Evolutionary conservation across 2,888 invertebrate species (phyloP).

Genomic region (Leistus spinibarbis): DNA sequence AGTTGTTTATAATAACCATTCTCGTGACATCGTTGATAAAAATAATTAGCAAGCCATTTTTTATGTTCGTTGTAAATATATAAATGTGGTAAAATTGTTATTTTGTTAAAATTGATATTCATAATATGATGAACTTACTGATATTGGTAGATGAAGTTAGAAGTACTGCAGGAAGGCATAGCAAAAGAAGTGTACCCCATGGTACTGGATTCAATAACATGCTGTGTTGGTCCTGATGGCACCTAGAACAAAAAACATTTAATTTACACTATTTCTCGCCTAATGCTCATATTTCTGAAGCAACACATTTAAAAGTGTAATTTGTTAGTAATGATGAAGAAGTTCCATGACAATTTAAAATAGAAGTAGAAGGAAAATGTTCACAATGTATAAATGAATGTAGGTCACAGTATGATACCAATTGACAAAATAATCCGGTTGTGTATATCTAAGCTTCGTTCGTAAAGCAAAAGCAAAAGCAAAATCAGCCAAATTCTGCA

Average conservation of each 20-base stretch:
- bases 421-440: neutral
- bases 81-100: no score
- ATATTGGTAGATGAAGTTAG: slow-evolving; percentile 10
- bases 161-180: slow-evolving; percentile 13
- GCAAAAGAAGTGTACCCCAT: slow-evolving; percentile 4
- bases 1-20: neutral
- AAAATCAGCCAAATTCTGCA: neutral
- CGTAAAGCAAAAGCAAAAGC: neutral
- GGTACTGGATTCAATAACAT: slow-evolving; percentile 13
- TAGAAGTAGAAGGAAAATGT: neutral
- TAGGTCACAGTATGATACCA: neutral
- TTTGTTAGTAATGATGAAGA: neutral
- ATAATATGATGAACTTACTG: slow-evolving; percentile 6
- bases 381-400: neutral
- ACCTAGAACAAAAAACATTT: slow-evolving; percentile 11
- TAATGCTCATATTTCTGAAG: neutral
- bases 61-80: neutral
- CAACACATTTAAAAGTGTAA: neutral
- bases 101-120: no score
- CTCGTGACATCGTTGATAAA: neutral
- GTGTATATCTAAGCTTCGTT: neutral
- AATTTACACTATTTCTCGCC: no score
- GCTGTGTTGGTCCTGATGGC: neutral
- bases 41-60: neutral
- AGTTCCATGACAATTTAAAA: neutral